Evolutionary conservation across 2,797 vertebrate species (phyloP), one percentile per base, ranked within the genome.

Genomic region (Hydrocynus forskahlii): DNA sequence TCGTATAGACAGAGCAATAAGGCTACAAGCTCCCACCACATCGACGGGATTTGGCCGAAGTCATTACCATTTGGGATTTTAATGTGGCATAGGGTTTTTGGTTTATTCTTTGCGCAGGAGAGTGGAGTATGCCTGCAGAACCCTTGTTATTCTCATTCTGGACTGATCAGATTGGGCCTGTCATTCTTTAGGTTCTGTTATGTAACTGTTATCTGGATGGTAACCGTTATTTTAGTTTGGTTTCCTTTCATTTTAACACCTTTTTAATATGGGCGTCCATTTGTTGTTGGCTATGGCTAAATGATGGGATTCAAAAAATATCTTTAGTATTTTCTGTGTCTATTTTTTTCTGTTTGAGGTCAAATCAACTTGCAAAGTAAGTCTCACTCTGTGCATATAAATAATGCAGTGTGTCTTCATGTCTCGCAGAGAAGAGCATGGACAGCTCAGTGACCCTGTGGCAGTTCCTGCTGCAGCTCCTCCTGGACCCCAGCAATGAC

Each of bases 391-490:
- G 29, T 29, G 29, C 29, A 29, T 29, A 29, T 29, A 29, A 1
- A 29, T 29, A 29, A 45, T 59, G 19, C 5, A 8, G 66, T 23
- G 4, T 79, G 1, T 79, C 23, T 66, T 29, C 21, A 13, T 23
- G 8, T 57, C 8, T 66, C 14, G 0, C 75, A 92, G 91, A 89
- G 89, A 92, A 88, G 85, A 87, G 94, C 94, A 99, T 99, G 98
- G 97, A 99, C 95, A 98, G 96, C 93, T 96, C 98, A 80, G 96
- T 99, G 92, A 99, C 98, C 81, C 92, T 99, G 89, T 99, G 98
- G 98, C 98, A 99, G 96, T 99, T 99, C 92, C 96, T 99, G 81
- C 96, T 99, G 83, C 96, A 98, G 91, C 96, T 99, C 81, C 94
- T 99, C 2, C 92, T 97, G 91, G 97, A 99, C 85, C 93, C 96